A percentile compares a stretch with the other conserved stretches of the same genome.
Conservation (phyloP, 2,888 invertebrate species). For the Didymodactylos carnosus region DNA sequence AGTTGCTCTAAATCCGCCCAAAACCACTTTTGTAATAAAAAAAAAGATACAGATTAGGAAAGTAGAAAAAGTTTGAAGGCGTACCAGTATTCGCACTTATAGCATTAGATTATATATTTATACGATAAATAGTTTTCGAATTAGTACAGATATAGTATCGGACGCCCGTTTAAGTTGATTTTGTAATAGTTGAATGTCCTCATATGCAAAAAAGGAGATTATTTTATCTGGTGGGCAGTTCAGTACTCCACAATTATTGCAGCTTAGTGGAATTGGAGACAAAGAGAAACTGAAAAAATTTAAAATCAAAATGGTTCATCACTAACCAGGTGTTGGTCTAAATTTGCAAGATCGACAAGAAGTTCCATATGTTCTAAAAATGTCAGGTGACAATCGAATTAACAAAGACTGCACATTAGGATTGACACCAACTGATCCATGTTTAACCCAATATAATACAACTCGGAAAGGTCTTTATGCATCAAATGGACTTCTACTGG, state of each 20-base stretch:
- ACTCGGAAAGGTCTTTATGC: background rate
- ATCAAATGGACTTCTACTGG: background rate
- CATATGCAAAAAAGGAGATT: background rate
- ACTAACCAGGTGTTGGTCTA: background rate
- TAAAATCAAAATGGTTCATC: background rate
- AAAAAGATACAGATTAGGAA: no score
- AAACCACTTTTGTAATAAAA: no score
- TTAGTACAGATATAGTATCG: no score
- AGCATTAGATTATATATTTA: no score
- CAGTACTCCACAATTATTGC: background rate
- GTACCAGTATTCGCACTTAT: no score
- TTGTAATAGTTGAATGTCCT: no score
- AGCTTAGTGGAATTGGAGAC: background rate
- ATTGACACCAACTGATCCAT: background rate
- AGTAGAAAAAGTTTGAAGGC: no score
- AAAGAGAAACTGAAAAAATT: background rate
- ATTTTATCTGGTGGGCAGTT: background rate
- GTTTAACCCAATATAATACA: background rate
- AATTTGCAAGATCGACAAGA: background rate
- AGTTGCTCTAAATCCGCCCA: no score
- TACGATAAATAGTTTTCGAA: no score
- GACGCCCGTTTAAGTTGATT: no score
- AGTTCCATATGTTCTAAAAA: background rate
- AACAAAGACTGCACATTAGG: background rate
- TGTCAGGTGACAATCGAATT: background rate